A percentile compares a stretch with the other conserved stretches of the same genome.
These are phyloP conservation scores for Euphonia xanthogaster DNA, from an alignment of 2,797 vertebrate species.

Conservation along the genomic window DNA sequence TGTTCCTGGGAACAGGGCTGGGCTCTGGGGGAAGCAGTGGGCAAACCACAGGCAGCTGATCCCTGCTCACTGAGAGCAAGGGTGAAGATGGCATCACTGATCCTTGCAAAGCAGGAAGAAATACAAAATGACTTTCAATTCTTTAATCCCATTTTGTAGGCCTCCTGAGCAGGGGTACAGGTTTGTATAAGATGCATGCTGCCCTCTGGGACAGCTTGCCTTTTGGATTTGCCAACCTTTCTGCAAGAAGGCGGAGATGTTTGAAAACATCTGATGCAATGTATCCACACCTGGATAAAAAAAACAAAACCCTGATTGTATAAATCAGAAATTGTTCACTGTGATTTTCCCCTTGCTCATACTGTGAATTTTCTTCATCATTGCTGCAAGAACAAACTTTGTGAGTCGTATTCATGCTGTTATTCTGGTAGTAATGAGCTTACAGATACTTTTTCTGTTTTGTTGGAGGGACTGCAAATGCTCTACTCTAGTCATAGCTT, in stretches of 20 bases:
- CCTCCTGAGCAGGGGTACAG: not conserved
- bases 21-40: not conserved
- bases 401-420: not conserved
- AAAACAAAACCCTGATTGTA: not conserved
- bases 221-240: not conserved
- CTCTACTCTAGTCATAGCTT: conserved; percentile 24
- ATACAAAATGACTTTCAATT: not conserved
- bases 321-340: not conserved
- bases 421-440: conserved; percentile 20
- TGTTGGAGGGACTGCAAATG: conserved; percentile 17
- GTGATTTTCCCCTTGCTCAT: conserved; percentile 36
- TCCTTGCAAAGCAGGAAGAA: not conserved
- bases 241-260: not conserved
- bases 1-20: not conserved
- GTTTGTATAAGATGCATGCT: not conserved
- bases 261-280: not conserved
- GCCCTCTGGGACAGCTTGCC: not conserved
- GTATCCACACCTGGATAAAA: not conserved
- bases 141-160: not conserved
- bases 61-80: not conserved
- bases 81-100: not conserved
- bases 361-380: not conserved
- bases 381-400: not conserved
- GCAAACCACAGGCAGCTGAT: not conserved
- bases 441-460: conserved; percentile 29